Conservation (phyloP, 2,113 vertebrate species). For the Cyanoramphus novaezelandiae region DNA sequence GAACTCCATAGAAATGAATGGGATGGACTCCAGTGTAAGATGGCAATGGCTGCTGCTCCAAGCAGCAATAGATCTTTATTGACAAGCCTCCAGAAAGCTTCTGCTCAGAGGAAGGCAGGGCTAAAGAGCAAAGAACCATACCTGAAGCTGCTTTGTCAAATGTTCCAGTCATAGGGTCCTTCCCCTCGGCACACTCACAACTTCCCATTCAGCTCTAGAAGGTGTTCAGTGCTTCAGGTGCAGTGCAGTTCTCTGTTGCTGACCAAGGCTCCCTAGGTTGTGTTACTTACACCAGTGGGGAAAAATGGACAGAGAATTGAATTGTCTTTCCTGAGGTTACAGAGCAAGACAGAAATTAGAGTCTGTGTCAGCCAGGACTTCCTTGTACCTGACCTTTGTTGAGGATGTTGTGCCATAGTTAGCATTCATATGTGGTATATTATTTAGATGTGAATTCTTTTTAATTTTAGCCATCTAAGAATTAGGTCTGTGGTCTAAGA, state of each 20-base stretch:
- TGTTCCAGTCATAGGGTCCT: neutral
- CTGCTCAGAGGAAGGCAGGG: neutral
- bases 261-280: neutral
- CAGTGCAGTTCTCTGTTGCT: neutral
- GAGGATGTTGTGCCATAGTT: neutral
- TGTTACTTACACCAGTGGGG: neutral
- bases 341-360: neutral
- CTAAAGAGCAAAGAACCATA: neutral
- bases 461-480: neutral
- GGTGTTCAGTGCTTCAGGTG: neutral
- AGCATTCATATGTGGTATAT: neutral
- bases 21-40: neutral
- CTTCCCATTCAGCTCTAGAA: neutral
- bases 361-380: neutral
- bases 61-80: neutral
- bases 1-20: neutral
- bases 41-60: neutral
- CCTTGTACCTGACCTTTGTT: neutral
- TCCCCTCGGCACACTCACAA: neutral
- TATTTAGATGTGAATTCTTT: neutral
- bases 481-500: neutral
- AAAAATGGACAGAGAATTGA: neutral
- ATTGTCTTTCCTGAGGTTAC: neutral
- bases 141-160: neutral
- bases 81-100: neutral